Evolutionary conservation across 2,797 vertebrate species (phyloP).

Genomic region (Allobates femoralis): DNA sequence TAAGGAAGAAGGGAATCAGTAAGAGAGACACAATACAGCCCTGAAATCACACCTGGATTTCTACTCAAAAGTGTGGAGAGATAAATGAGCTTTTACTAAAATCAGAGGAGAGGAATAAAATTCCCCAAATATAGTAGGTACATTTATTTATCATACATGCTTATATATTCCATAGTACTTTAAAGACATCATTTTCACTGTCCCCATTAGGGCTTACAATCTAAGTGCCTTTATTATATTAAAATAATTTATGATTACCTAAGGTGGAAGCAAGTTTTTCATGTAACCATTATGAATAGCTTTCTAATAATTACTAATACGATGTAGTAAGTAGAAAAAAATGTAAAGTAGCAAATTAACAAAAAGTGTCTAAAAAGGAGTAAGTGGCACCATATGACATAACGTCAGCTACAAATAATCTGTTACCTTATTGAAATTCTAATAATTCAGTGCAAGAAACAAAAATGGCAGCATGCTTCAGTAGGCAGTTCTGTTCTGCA

Average conservation of each 20-base stretch:
- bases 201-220: too few species aligned
- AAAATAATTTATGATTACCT: neutral
- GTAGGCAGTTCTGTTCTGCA: constrained; percentile 14
- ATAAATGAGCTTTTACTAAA: neutral
- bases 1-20: neutral
- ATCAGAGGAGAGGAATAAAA: neutral
- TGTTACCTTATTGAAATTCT: constrained; percentile 38
- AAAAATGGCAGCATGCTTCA: constrained; percentile 41
- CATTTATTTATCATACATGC: too few species aligned
- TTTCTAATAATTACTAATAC: neutral
- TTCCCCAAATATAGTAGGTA: neutral
- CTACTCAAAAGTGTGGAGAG: neutral
- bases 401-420: neutral
- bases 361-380: neutral
- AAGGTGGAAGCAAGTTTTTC: neutral
- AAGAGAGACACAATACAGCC: neutral
- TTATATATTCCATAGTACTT: too few species aligned
- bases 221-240: neutral
- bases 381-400: neutral
- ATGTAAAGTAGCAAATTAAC: neutral
- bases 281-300: neutral
- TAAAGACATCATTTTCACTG: too few species aligned
- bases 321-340: neutral
- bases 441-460: neutral
- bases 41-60: neutral